A percentile compares a stretch with the other conserved stretches of the same genome.
Conservation (phyloP, 1,140 invertebrate species). For the Zaprionus kolodkinae region DNA sequence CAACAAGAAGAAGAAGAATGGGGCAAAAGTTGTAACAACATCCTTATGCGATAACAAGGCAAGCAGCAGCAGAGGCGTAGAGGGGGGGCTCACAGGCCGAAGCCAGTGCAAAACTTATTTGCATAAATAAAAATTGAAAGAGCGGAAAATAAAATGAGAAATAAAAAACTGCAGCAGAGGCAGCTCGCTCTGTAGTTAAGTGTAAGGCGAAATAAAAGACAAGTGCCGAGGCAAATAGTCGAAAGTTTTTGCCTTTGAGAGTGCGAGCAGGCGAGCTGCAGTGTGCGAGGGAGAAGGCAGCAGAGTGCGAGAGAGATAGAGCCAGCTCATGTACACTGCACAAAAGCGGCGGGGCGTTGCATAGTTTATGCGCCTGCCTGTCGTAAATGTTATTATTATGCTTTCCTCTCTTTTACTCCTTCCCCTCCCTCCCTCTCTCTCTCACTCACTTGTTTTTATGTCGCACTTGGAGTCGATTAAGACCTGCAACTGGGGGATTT, state of each 20-base stretch:
- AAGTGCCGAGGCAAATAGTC: conserved; percentile 79
- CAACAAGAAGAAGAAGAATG: conserved; percentile 20
- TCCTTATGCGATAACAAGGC: conserved; percentile 81
- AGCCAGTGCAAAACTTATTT: conserved; percentile 76
- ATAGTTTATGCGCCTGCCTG: conserved; percentile 63
- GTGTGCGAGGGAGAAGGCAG: neutral
- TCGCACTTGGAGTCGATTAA: conserved; percentile 7
- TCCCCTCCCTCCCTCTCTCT: neutral
- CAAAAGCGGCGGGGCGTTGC: conserved; percentile 37
- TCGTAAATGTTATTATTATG: conserved; percentile 61
- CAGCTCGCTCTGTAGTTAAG: conserved; percentile 47
- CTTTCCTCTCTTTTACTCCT: neutral
- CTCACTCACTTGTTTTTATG: neutral
- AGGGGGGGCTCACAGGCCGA: conserved; percentile 33
- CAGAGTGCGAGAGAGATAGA: neutral
- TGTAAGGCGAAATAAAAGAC: conserved; percentile 77
- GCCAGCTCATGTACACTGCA: neutral
- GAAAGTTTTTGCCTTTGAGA: conserved; percentile 75
- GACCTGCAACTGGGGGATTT: neutral
- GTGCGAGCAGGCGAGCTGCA: neutral
- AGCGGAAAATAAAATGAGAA: conserved; percentile 63
- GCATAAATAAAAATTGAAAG: conserved; percentile 82
- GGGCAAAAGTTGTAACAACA: conserved; percentile 76
- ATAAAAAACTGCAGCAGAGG: conserved; percentile 27
- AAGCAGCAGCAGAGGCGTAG: conserved; percentile 23